A percentile compares a stretch with the other conserved stretches of the same genome.
phyloP scores from a whole-genome alignment of 1,140 invertebrate species.

The Gonioctena quinquepunctata region DNA sequence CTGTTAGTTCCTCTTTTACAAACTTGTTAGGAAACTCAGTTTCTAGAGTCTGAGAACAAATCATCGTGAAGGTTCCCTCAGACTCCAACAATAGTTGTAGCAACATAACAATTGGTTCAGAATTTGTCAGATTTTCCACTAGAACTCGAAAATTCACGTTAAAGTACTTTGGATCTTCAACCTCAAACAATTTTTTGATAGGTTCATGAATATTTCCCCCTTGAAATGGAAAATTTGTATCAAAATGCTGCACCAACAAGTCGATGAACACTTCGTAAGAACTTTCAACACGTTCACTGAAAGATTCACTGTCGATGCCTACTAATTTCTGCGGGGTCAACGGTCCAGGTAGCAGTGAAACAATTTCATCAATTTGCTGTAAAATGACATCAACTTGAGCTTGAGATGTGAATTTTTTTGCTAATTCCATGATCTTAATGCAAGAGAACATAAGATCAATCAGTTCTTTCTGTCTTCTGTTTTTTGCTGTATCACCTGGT shows the following conservation, averaged over 20 bases:
- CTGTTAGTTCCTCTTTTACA: constrained; percentile 37
- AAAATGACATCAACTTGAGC: constrained; percentile 52
- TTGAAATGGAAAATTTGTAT: constrained; percentile 59
- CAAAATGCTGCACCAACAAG: constrained; percentile 57
- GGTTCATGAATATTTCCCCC: constrained; percentile 50
- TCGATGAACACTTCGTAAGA: constrained; percentile 58
- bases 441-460: constrained; percentile 16
- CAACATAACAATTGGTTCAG: constrained; percentile 48
- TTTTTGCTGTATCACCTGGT: not conserved
- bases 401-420: constrained; percentile 55
- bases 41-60: constrained; percentile 52
- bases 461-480: constrained; percentile 23
- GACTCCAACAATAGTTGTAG: constrained; percentile 61
- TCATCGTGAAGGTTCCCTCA: constrained; percentile 60
- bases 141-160: constrained; percentile 59
- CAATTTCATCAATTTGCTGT: constrained; percentile 32
- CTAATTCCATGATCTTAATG: constrained; percentile 47
- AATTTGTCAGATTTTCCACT: constrained; percentile 53
- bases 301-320: constrained; percentile 55
- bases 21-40: constrained; percentile 16
- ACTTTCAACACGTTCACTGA: constrained; percentile 51
- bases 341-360: constrained; percentile 62
- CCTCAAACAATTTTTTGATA: constrained; percentile 56
- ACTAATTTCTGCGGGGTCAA: constrained; percentile 66
- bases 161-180: constrained; percentile 61